Percentiles rank a stretch among this genome's conserved stretches.
phyloP scores from a whole-genome alignment of 2,113 vertebrate genomes.

The Motacilla alba region DNA sequence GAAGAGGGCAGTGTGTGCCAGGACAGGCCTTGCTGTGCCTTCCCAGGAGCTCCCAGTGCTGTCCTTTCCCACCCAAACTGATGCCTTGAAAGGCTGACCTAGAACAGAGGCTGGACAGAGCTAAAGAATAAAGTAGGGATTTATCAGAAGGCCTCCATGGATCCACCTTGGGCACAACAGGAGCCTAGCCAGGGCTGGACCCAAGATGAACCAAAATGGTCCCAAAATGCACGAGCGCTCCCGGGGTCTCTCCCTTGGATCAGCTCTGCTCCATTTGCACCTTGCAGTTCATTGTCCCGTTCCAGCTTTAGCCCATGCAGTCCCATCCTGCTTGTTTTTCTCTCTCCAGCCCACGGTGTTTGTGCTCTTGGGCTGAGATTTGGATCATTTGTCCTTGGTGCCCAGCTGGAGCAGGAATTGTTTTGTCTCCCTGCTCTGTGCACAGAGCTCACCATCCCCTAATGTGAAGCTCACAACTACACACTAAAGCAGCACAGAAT shows the following conservation, averaged over 20 bases:
- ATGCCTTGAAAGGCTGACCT: background rate
- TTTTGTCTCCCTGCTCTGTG: background rate
- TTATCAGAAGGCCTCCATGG: background rate
- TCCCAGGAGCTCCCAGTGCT: background rate
- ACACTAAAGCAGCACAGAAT: background rate
- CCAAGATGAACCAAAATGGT: background rate
- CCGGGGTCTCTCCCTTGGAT: accelerated
- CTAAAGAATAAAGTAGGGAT: background rate
- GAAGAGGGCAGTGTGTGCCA: accelerated
- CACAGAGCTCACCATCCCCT: background rate
- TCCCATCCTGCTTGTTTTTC: background rate
- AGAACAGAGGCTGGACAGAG: background rate
- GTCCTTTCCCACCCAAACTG: background rate
- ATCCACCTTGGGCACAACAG: background rate
- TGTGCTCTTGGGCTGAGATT: background rate
- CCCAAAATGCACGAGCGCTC: accelerated
- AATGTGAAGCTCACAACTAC: accelerated
- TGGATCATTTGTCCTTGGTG: background rate
- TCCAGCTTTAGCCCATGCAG: background rate
- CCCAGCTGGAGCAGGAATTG: background rate
- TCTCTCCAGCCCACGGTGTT: background rate
- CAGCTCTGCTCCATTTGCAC: background rate
- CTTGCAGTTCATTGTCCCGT: background rate
- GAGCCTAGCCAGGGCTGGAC: background rate
- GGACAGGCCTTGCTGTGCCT: background rate